A percentile compares a stretch with the other conserved stretches of the same genome.
These are phyloP conservation scores for Cassiopea xamachana DNA, from an alignment of 30 jellyfish, hydroid and myxozoan species.

Conservation along the genomic window DNA sequence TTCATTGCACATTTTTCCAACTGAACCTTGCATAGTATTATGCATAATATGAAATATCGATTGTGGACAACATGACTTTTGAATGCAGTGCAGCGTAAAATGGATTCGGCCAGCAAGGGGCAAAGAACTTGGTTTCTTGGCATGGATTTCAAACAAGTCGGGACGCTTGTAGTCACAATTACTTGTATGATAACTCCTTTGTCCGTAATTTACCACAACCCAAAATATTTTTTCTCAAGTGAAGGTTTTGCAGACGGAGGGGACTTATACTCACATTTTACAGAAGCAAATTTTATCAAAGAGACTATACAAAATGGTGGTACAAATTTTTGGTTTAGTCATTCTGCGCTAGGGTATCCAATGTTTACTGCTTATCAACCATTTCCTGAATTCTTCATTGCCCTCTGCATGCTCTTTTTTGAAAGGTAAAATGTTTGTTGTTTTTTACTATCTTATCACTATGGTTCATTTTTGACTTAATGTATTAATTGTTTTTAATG, in stretches of 20 bases:
- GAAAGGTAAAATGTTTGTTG: slow-evolving; percentile 78
- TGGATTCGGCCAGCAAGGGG: not conserved
- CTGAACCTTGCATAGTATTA: no score
- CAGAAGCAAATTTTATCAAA: slow-evolving; percentile 80
- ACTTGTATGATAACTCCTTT: slow-evolving; percentile 50
- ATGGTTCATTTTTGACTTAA: not conserved
- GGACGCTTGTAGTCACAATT: slow-evolving; percentile 26
- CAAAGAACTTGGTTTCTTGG: no score
- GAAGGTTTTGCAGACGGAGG: slow-evolving; percentile 89
- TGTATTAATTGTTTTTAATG: not conserved
- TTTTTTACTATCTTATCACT: no score
- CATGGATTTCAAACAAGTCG: not conserved
- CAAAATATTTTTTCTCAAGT: slow-evolving; percentile 57
- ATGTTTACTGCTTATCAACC: slow-evolving; percentile 85
- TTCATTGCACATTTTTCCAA: no score
- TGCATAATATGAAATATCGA: no score
- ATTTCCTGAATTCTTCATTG: slow-evolving; percentile 75
- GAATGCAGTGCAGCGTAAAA: no score
- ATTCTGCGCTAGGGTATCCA: slow-evolving; percentile 84
- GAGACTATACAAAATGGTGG: slow-evolving; percentile 72
- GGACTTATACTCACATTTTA: slow-evolving; percentile 73
- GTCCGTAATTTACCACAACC: slow-evolving; percentile 46
- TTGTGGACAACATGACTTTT: no score
- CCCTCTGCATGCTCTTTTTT: slow-evolving; percentile 63
- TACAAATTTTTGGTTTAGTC: slow-evolving; percentile 66